Evolutionary conservation across 2,797 vertebrate genomes (phyloP).

Genomic region (Chaenodraco wilsoni): DNA sequence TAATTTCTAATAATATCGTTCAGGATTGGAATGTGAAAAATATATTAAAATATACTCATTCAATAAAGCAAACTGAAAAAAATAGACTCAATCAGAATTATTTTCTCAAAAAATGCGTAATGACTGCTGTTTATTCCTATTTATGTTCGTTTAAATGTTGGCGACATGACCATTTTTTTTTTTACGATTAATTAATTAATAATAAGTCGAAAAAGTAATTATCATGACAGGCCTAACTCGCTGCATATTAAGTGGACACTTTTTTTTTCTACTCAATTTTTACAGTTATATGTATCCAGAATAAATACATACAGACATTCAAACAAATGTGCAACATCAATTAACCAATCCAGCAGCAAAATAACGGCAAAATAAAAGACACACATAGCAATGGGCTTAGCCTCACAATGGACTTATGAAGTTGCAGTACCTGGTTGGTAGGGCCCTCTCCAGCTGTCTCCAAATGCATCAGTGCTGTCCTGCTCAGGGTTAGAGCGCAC

Average conservation of each 20-base stretch:
- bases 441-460: constrained; percentile 97
- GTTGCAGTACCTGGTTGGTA: constrained; percentile 94
- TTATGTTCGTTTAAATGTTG: no score
- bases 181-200: no score
- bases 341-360: constrained; percentile 63
- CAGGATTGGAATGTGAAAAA: no score
- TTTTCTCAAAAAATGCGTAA: no score
- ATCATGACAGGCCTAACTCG: no score
- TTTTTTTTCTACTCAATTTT: constrained; percentile 3
- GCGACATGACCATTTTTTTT: no score
- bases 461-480: constrained; percentile 99
- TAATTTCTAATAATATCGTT: no score
- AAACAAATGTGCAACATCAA: constrained; percentile 49
- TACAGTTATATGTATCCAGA: constrained; percentile 33
- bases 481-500: constrained; percentile 94
- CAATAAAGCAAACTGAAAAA: no score
- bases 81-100: no score
- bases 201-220: no score
- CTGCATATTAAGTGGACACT: neutral
- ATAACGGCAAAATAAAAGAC: constrained; percentile 67
- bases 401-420: constrained; percentile 71
- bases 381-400: constrained; percentile 75
- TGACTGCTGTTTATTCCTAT: no score
- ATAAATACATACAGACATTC: constrained; percentile 31
- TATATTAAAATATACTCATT: no score